phyloP scores from a whole-genome alignment of 2,888 invertebrate genomes.

The Macrosoma leucophasiata region DNA sequence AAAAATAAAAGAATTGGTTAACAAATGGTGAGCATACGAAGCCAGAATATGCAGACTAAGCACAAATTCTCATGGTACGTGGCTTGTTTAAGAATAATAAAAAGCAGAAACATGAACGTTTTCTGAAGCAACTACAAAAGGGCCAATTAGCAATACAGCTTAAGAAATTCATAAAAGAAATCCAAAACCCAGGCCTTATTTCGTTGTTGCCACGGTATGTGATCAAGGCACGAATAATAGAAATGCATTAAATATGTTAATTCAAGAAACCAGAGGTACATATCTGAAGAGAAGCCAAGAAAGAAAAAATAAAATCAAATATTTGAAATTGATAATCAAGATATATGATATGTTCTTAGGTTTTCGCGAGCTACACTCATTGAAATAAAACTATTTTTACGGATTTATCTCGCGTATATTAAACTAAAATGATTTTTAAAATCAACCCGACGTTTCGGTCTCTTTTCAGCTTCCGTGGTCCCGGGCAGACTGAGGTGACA shows the following conservation, averaged over 20 bases:
- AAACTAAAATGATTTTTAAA: no score
- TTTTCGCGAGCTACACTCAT: no score
- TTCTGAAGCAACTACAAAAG: slow-evolving; percentile 26
- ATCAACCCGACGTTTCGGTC: no score
- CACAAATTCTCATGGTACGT: slow-evolving; percentile 27
- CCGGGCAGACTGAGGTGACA: no score
- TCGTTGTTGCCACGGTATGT: slow-evolving; percentile 28
- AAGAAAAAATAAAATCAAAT: not conserved
- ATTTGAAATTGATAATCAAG: not conserved
- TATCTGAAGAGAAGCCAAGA: not conserved
- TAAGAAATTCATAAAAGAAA: slow-evolving; percentile 19
- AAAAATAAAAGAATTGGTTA: slow-evolving; percentile 27
- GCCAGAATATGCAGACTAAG: slow-evolving; percentile 28
- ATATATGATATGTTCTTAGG: no score
- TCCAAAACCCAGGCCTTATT: slow-evolving; percentile 25
- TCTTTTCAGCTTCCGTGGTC: no score
- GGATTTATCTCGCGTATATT: no score
- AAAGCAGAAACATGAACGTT: slow-evolving; percentile 23
- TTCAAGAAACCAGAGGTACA: not conserved
- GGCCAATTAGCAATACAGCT: slow-evolving; percentile 25
- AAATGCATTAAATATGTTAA: no score
- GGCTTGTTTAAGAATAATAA: slow-evolving; percentile 20
- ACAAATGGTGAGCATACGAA: slow-evolving; percentile 16
- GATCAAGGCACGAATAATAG: slow-evolving; percentile 30
- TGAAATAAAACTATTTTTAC: no score